Evolutionary conservation across 1,140 invertebrate species (phyloP).

Genomic region (Dolichoris vasculosae): DNA sequence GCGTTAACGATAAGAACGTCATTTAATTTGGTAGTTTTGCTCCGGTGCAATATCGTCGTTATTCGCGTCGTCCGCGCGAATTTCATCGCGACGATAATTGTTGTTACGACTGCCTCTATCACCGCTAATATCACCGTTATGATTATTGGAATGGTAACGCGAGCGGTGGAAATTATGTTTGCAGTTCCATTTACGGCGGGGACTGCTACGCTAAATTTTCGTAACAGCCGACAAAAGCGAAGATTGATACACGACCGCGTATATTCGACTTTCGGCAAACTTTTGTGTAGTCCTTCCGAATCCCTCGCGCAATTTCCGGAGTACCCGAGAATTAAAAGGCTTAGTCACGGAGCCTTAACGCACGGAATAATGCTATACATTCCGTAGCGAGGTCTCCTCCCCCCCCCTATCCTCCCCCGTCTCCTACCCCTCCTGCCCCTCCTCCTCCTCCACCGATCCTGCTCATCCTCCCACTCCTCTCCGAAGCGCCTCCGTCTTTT

Average conservation of each 20-base stretch:
- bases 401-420: not conserved
- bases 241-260: conserved; percentile 12
- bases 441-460: not conserved
- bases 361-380: conserved; percentile 12
- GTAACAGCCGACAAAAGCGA: not conserved
- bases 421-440: not conserved
- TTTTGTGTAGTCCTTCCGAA: conserved; percentile 8
- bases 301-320: conserved; percentile 42
- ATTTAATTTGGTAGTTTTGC: not conserved
- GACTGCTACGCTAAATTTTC: not conserved
- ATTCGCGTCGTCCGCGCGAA: not conserved
- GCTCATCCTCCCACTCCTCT: not conserved
- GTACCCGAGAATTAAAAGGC: conserved; percentile 45
- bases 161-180: not conserved
- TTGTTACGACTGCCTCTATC: not conserved
- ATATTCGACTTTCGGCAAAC: conserved; percentile 18
- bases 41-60: not conserved
- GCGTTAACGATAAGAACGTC: not conserved
- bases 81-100: not conserved
- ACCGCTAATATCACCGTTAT: not conserved
- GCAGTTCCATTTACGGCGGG: not conserved
- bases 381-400: conserved; percentile 15
- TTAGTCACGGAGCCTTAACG: conserved; percentile 31
- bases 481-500: no score
- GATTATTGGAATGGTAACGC: not conserved